These are phyloP conservation scores for Eutrigla gurnardus DNA, from an alignment of 2,797 vertebrate genomes.

Conservation along the genomic window DNA sequence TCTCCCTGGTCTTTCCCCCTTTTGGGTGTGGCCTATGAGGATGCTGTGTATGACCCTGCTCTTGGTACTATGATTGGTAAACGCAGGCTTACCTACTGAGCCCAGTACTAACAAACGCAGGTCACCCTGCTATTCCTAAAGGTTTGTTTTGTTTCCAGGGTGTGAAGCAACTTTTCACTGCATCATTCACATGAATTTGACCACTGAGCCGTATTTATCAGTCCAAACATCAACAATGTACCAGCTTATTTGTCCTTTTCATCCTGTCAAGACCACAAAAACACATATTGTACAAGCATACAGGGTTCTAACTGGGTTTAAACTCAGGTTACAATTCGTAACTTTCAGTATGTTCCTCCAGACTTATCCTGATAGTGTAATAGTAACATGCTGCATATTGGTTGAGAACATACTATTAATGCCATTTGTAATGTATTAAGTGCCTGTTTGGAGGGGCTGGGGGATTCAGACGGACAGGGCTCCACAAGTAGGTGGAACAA, in stretches of 20 bases:
- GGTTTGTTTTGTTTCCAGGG: not conserved
- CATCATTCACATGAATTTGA: not conserved
- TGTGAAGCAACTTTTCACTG: too few species aligned
- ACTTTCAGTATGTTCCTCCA: not conserved
- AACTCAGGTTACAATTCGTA: not conserved
- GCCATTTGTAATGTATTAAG: conserved; percentile 7
- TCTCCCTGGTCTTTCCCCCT: not conserved
- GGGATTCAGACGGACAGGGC: conserved; percentile 21
- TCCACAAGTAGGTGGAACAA: conserved; percentile 30
- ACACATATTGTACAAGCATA: not conserved
- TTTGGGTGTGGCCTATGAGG: too few species aligned
- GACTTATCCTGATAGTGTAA: not conserved
- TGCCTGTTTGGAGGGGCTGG: not conserved
- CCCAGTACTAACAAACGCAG: not conserved
- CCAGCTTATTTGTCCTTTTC: not conserved
- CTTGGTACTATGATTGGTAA: not conserved
- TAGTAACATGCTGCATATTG: not conserved
- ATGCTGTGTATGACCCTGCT: too few species aligned
- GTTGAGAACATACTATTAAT: conserved; percentile 7
- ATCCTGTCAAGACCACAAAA: not conserved
- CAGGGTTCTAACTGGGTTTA: not conserved
- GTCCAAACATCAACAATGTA: too few species aligned
- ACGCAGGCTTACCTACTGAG: not conserved
- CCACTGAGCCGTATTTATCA: too few species aligned
- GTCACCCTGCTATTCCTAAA: not conserved